These are phyloP conservation scores for Scrobipalpa atriplicella DNA, from an alignment of 2,888 invertebrate species.

Conservation along the genomic window DNA sequence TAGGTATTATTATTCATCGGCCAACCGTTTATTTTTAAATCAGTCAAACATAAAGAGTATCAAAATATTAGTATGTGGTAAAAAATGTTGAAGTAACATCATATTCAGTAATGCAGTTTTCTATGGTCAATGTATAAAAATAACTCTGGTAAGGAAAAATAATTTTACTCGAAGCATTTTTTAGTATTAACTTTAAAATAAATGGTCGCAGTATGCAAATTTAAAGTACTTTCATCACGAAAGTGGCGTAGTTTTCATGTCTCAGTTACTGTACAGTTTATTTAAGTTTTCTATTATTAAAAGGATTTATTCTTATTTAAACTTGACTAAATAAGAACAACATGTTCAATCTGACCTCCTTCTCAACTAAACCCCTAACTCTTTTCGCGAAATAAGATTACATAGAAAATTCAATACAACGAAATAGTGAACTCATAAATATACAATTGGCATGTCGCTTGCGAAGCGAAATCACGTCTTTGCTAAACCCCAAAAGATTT, in stretches of 20 bases:
- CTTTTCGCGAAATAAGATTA: conserved; percentile 48
- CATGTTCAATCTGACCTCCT: conserved; percentile 1
- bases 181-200: neutral
- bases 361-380: neutral
- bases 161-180: neutral
- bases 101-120: neutral
- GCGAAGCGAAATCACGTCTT: conserved; percentile 71
- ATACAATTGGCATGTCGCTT: conserved; percentile 77
- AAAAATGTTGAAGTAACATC: no score
- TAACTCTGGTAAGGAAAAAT: neutral
- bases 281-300: neutral
- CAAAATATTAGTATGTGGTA: no score
- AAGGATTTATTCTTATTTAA: neutral
- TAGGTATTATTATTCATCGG: no score
- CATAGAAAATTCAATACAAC: conserved; percentile 52
- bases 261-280: neutral
- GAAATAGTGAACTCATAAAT: conserved; percentile 78
- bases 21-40: no score
- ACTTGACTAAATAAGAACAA: neutral
- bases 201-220: conserved; percentile 19
- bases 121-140: no score
- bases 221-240: conserved; percentile 15
- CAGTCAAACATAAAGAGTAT: no score
- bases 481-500: conserved; percentile 63
- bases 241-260: neutral